These are phyloP conservation scores for Strigops habroptila DNA, from an alignment of 2,113 vertebrate species.

Conservation along the genomic window DNA sequence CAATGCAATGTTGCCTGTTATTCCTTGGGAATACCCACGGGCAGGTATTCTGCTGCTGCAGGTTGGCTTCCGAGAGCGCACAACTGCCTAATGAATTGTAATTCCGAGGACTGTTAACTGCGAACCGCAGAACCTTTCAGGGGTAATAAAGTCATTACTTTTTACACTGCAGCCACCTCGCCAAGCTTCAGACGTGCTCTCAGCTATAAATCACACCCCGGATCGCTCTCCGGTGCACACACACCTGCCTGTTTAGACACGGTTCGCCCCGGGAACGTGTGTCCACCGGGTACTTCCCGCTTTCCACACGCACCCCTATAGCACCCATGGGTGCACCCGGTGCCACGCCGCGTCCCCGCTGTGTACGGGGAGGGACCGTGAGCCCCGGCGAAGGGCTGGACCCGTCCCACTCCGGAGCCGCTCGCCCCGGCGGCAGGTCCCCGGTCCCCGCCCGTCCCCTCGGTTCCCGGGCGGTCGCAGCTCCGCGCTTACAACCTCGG, in stretches of 20 bases:
- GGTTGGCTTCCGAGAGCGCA: slow-evolving; percentile 55
- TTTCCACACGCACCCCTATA: not conserved
- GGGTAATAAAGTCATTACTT: slow-evolving; percentile 77
- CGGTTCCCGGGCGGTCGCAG: not conserved
- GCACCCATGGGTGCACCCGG: not conserved
- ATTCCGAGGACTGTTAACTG: slow-evolving; percentile 73
- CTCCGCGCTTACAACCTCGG: not conserved
- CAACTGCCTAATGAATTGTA: slow-evolving; percentile 70
- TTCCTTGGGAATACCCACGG: slow-evolving; percentile 69
- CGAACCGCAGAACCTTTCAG: slow-evolving; percentile 75
- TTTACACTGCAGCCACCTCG: slow-evolving; percentile 69
- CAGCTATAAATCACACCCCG: slow-evolving; percentile 48
- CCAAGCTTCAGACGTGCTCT: slow-evolving; percentile 64
- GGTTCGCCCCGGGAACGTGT: not conserved
- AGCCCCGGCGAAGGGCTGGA: not conserved
- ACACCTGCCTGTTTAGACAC: not conserved
- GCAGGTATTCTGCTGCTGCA: slow-evolving; percentile 53
- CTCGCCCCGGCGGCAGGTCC: not conserved
- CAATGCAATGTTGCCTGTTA: slow-evolving; percentile 67
- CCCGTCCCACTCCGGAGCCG: not conserved
- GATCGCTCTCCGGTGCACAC: not conserved
- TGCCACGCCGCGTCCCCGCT: not conserved
- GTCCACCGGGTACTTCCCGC: not conserved
- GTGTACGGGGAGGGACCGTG: not conserved
- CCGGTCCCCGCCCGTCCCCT: not conserved